Evolutionary conservation across 2,797 vertebrate genomes (phyloP).

Genomic region (Vespertilio murinus): DNA sequence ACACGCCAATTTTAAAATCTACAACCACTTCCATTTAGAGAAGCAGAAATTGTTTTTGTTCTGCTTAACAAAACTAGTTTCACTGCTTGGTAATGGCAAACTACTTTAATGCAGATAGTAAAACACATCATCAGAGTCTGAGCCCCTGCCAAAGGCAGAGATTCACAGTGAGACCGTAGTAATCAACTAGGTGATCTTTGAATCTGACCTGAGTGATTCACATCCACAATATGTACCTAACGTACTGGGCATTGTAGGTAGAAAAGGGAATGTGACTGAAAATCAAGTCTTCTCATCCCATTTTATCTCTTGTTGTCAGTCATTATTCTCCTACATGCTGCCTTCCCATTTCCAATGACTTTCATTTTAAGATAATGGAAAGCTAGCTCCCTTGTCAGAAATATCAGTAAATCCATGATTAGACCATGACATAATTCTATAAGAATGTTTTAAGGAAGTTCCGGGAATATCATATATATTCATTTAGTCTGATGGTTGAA

Average conservation of each 20-base stretch:
- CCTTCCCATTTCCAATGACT: neutral
- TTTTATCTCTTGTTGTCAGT: neutral
- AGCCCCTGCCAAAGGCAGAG: neutral
- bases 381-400: neutral
- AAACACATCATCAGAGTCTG: neutral
- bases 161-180: neutral
- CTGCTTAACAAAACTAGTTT: slow-evolving; percentile 38
- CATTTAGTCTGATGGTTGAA: neutral
- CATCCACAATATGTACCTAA: neutral
- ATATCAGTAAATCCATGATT: neutral
- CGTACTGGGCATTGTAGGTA: neutral
- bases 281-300: neutral
- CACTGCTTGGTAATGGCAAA: neutral
- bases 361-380: neutral
- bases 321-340: neutral
- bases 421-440: neutral
- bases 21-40: slow-evolving; percentile 1
- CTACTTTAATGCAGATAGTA: slow-evolving; percentile 2
- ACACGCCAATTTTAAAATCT: neutral
- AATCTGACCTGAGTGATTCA: neutral
- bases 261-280: neutral
- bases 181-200: neutral
- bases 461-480: neutral
- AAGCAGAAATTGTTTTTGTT: neutral
- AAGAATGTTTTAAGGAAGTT: neutral